A percentile compares a stretch with the other conserved stretches of the same genome.
Evolutionary conservation across 1,140 invertebrate species (phyloP).

Genomic region (Philaenus spumarius): DNA sequence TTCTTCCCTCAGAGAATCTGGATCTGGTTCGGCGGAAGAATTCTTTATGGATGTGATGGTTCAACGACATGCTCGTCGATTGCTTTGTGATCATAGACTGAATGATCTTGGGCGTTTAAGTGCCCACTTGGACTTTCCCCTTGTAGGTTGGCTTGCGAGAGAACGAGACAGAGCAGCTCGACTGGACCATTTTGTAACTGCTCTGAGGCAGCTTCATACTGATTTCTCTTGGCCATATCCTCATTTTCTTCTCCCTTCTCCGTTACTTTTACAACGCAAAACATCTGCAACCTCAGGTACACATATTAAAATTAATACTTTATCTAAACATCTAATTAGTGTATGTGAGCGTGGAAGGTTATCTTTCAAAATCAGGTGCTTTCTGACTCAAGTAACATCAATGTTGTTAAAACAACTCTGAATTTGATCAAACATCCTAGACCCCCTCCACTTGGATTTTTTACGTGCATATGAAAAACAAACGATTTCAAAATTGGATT

Average conservation of each 20-base stretch:
- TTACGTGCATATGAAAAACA: no score
- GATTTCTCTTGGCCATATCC: constrained; percentile 88
- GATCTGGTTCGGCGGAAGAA: constrained; percentile 58
- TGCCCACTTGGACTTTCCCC: constrained; percentile 83
- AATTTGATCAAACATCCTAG: no score
- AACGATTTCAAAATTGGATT: no score
- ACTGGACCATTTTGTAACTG: constrained; percentile 76
- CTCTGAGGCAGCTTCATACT: constrained; percentile 74
- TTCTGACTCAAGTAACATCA: no score
- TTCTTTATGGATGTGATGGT: constrained; percentile 90
- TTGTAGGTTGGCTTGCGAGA: constrained; percentile 65
- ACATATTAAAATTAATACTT: no score
- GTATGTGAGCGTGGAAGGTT: no score
- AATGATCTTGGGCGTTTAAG: constrained; percentile 82
- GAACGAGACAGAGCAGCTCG: constrained; percentile 68
- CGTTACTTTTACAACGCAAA: constrained; percentile 25
- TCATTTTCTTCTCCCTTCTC: constrained; percentile 26
- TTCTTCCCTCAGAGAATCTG: constrained; percentile 21
- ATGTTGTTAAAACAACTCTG: no score
- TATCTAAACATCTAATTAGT: no score
- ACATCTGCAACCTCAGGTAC: constrained; percentile 23
- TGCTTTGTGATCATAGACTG: constrained; percentile 68
- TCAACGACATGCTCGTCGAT: constrained; percentile 76
- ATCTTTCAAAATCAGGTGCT: no score
- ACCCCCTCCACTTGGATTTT: no score